Conservation (phyloP, 2,888 invertebrate species). For the Drosophila incognita region DNA sequence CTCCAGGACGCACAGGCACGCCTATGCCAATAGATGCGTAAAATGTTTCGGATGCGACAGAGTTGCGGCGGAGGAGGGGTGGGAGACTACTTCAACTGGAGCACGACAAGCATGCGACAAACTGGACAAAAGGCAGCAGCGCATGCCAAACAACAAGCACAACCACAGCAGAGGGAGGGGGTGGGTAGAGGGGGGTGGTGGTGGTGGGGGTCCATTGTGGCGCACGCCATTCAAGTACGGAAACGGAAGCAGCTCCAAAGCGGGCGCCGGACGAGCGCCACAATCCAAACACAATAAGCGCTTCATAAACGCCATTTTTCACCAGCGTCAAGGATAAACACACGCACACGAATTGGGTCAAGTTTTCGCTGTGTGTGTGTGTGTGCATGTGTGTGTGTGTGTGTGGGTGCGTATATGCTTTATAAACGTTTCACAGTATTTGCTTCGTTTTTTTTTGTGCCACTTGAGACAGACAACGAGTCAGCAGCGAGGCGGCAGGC, state of each 20-base stretch:
- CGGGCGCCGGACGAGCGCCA: constrained; percentile 53
- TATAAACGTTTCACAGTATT: constrained; percentile 69
- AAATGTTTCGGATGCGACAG: constrained; percentile 69
- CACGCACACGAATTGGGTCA: constrained; percentile 36
- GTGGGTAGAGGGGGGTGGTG: neutral
- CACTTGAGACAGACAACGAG: constrained; percentile 75
- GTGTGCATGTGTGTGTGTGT: constrained; percentile 11
- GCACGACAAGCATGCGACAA: constrained; percentile 57
- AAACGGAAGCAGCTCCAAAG: constrained; percentile 70
- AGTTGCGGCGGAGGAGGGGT: constrained; percentile 7
- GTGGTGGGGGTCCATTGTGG: constrained; percentile 60
- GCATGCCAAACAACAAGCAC: constrained; percentile 58
- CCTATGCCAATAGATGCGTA: constrained; percentile 62
- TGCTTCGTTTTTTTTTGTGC: constrained; percentile 20
- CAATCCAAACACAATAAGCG: constrained; percentile 79
- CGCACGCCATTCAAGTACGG: constrained; percentile 78
- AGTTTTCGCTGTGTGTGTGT: constrained; percentile 15
- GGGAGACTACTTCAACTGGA: constrained; percentile 8
- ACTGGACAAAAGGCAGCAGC: constrained; percentile 69
- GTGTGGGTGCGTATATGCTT: constrained; percentile 42
- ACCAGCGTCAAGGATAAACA: constrained; percentile 70
- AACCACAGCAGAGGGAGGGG: neutral
- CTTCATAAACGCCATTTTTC: constrained; percentile 80
- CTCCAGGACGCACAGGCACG: constrained; percentile 20
- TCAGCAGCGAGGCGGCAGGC: constrained; percentile 29